Conservation (phyloP, 2,113 vertebrate genomes). For the Silurus glanis region DNA sequence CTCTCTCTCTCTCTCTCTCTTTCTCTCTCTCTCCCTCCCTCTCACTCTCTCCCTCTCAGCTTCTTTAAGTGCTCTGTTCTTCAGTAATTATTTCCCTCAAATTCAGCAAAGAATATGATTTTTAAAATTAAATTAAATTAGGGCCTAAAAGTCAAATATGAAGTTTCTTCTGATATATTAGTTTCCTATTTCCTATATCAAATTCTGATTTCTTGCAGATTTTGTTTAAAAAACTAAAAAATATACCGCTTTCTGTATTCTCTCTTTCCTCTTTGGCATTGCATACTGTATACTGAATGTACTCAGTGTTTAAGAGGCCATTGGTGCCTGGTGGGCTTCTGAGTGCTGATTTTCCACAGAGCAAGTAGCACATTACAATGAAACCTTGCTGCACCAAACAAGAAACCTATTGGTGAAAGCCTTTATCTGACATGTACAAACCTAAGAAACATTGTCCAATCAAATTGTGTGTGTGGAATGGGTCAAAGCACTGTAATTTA, state of each 20-base stretch:
- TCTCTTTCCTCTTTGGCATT: neutral
- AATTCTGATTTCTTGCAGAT: neutral
- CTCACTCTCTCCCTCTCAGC: neutral
- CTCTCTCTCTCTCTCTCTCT: slow-evolving; percentile 7
- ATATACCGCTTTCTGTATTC: neutral
- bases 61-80: neutral
- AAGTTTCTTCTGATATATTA: neutral
- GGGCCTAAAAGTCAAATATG: neutral
- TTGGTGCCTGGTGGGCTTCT: neutral
- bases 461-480: neutral
- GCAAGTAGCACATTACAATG: neutral
- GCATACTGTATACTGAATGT: neutral
- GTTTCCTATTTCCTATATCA: no score
- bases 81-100: neutral
- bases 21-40: neutral
- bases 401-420: neutral
- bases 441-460: neutral
- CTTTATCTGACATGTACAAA: neutral
- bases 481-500: slow-evolving; percentile 38
- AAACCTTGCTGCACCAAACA: neutral
- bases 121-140: neutral
- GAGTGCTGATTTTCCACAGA: neutral
- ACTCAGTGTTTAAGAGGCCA: neutral
- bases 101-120: neutral
- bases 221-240: neutral